These are phyloP conservation scores for Albula goreensis DNA, from an alignment of 2,113 vertebrate genomes.

Conservation along the genomic window DNA sequence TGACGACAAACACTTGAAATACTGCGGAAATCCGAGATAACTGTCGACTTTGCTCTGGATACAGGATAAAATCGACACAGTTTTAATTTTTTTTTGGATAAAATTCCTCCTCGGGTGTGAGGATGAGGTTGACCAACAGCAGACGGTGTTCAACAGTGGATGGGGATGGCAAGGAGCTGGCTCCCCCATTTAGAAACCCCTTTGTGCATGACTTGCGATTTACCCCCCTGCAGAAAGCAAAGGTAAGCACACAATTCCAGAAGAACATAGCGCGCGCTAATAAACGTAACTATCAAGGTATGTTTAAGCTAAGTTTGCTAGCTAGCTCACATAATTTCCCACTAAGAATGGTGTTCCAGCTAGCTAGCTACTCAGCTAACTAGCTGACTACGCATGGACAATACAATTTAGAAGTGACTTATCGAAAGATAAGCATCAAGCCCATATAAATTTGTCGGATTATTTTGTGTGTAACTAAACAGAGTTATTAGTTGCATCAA, in stretches of 20 bases:
- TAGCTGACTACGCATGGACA: not conserved
- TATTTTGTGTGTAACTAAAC: not conserved
- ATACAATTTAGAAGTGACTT: not conserved
- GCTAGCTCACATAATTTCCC: not conserved
- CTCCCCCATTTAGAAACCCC: constrained; percentile 72
- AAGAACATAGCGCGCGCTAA: not conserved
- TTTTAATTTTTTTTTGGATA: not conserved
- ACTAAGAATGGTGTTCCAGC: not conserved
- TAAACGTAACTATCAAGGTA: not conserved
- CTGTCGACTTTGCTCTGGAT: not conserved
- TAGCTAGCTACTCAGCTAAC: not conserved
- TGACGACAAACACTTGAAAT: not conserved
- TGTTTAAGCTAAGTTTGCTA: not conserved
- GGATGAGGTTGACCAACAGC: constrained; percentile 72
- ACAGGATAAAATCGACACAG: not conserved
- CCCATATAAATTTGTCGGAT: not conserved
- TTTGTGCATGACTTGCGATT: constrained; percentile 81
- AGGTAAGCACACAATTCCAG: constrained; percentile 68
- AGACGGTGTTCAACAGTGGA: constrained; percentile 52
- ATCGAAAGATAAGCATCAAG: not conserved
- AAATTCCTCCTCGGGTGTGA: constrained; percentile 11
- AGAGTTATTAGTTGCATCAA: not conserved
- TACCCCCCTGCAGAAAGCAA: constrained; percentile 73
- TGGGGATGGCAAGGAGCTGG: constrained; percentile 57
- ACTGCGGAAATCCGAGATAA: not conserved